Conservation (phyloP, 2,888 invertebrate species). For the Meloe dianella region DNA sequence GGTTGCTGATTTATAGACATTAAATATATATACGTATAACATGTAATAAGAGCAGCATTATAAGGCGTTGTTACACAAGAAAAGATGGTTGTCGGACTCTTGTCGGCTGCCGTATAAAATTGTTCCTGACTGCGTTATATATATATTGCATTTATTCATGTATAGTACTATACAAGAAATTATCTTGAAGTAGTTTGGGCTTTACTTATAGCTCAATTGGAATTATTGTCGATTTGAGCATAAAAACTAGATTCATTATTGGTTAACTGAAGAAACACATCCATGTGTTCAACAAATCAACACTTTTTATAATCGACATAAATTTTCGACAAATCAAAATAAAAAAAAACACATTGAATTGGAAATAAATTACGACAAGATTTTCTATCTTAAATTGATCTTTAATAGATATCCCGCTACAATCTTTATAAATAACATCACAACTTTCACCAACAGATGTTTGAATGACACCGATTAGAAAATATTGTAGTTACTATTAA, state of each 20-base stretch:
- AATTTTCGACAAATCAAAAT: not conserved
- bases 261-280: not conserved
- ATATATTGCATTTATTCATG: not conserved
- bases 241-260: not conserved
- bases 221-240: slow-evolving; percentile 42
- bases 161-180: slow-evolving; percentile 46
- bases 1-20: slow-evolving; percentile 55
- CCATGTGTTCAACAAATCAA: not conserved
- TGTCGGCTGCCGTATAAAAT: slow-evolving; percentile 38
- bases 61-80: slow-evolving; percentile 51
- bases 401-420: not conserved
- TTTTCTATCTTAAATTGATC: not conserved
- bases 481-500: not conserved
- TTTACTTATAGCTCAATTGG: slow-evolving; percentile 54
- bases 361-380: not conserved
- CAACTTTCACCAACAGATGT: slow-evolving; percentile 9
- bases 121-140: slow-evolving; percentile 17
- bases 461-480: slow-evolving; percentile 7
- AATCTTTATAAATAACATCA: not conserved
- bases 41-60: slow-evolving; percentile 55
- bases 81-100: slow-evolving; percentile 51
- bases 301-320: not conserved
- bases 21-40: slow-evolving; percentile 55
- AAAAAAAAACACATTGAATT: not conserved
- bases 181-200: slow-evolving; percentile 47